Base-by-base conservation (phyloP, 1,140 invertebrate species). In the Paralvinella palmiformis region DNA sequence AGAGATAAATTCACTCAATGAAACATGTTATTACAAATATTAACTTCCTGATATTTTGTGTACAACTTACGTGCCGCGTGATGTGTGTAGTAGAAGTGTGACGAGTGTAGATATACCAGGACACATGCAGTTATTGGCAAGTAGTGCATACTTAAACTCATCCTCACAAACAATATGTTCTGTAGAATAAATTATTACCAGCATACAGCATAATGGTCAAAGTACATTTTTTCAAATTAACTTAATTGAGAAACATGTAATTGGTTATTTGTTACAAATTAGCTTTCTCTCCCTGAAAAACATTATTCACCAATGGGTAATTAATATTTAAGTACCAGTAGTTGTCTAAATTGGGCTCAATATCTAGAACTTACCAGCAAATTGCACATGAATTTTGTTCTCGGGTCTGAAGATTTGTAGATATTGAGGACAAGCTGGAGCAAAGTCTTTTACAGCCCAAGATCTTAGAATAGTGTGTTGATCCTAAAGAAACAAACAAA, bases 371-470 rank as follows among this genome's bases (percentile, higher is more conserved):
- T 52, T 73, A 84, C 84, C 83, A 65, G 96, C 95, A 80, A 98
- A 98, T 80, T 96, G 95, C 22, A 98, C 94, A 83, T 98, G 95
- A 65, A 98, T 85, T 79, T 98, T 98, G 77, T 97, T 97, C 82
- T 98, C 94, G 37, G 94, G 92, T 76, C 94, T 84, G 84, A 97
- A 98, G 68, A 98, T 95, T 82, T 98, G 96, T 53, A 98, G 93
- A 81, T 97, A 98, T 82, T 98, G 94, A 31, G 93, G 91, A 63
- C 97, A 93, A 71, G 86, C 88, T 27, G 94, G 95, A 0, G 94
- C 94, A 81, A 96, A 98, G 80, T 98, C 96, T 79, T 96, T 95
- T 13, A 98, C 92, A 4, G 96, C 95, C 95, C 95, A 98, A 15
- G 94, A 96, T 67, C 95, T 85, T 48, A 98, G 83, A 69, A 98